Base-by-base conservation (phyloP, 2,113 vertebrate genomes). In the Amia ocellicauda region DNA sequence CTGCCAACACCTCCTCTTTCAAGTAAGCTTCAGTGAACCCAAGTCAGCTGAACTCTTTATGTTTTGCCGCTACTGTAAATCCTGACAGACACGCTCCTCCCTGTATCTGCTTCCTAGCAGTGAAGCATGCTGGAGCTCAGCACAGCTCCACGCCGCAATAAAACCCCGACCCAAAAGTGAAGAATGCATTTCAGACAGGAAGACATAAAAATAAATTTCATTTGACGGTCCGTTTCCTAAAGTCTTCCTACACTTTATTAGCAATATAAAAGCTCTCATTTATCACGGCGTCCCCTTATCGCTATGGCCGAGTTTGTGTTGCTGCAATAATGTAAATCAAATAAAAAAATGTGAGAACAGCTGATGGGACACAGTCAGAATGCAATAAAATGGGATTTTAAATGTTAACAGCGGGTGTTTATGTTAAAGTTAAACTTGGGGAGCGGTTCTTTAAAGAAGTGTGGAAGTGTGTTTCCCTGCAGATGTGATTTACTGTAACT, bases 241-340 rank as follows among this genome's bases (percentile, higher is more conserved):
- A 60, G 42, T 49, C 58, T 49, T 60, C 42, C 22, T 60, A 16
- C 58, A 47, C 58, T 60, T 60, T 60, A 60, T 49, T 27, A 60
- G 23, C 4, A 4, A 49, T 49, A 60, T 60, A 60, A 56, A 47
- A 56, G 40, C 26, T 47, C 62, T 56, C 41, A 40, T 57, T 57
- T 52, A 56, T 64, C 42, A 64, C 41, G 9, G 20, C 16, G 14
- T 17, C 7, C 40, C 42, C 24, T 51, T 27, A 40, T 16, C 14
- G 22, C 55, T 26, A 16, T 10, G 31, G 9, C 31, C 14, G 23
- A 24, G 24, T 19, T 20, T 36, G 10, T 50, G 10, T 50, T 50
- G 22, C 45, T 28, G 1, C 13, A 50, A 17, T 58, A 66, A 52
- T 40, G 41, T n/a, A 59, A 41, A 59, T 59, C 23, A 11, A 52